Conservation (phyloP, 2,113 vertebrate species). For the Misgurnus mizolepis region DNA sequence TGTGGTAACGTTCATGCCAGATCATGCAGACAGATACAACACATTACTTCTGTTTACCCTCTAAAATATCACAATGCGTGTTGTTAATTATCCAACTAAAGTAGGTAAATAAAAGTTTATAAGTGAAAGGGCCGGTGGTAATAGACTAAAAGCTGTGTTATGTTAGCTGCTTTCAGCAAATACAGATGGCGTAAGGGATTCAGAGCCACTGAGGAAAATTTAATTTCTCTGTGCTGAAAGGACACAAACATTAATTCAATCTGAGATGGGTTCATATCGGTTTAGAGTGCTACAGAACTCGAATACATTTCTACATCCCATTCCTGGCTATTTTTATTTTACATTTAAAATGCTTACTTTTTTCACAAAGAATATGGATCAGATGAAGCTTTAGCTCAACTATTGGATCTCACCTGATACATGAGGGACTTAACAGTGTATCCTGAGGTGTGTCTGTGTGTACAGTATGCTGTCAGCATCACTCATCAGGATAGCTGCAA, state of each 20-base stretch:
- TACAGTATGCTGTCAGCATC: neutral
- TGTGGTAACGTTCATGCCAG: slow-evolving; percentile 7
- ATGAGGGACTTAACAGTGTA: neutral
- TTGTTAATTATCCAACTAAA: slow-evolving; percentile 5
- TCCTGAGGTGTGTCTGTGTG: neutral
- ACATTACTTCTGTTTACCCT: neutral
- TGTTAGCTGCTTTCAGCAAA: slow-evolving; percentile 12
- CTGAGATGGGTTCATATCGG: slow-evolving; percentile 25
- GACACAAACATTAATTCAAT: slow-evolving; percentile 38
- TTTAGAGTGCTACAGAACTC: neutral
- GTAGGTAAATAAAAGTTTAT: neutral
- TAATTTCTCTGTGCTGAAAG: slow-evolving; percentile 41
- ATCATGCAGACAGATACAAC: neutral
- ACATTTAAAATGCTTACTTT: no score
- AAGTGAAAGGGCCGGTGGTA: slow-evolving; percentile 21
- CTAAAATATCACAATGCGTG: neutral
- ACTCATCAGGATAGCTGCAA: neutral
- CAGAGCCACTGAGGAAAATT: slow-evolving; percentile 15
- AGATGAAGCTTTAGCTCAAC: slow-evolving; percentile 11
- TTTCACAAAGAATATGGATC: slow-evolving; percentile 5
- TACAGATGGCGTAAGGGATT: neutral
- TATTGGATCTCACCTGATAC: neutral
- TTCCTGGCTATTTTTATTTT: slow-evolving; percentile 28
- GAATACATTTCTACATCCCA: neutral
- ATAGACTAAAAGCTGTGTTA: slow-evolving; percentile 25